phyloP scores from a whole-genome alignment of 2,113 vertebrate species.

The Gobius niger region DNA sequence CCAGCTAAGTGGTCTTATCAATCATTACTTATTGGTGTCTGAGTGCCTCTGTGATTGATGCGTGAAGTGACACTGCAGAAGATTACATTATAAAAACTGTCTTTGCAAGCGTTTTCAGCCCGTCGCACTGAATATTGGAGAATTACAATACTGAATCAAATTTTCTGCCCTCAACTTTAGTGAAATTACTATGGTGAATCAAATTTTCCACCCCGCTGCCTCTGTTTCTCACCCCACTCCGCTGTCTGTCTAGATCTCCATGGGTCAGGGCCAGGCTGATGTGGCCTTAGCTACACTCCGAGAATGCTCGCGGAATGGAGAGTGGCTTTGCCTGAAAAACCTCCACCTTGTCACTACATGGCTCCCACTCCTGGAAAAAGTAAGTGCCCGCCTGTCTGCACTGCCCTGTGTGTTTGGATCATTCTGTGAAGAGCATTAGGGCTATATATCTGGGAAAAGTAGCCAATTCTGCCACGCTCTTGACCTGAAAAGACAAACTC shows the following conservation, averaged over 20 bases:
- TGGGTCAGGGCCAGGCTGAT: slow-evolving; percentile 98
- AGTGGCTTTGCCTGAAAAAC: slow-evolving; percentile 98
- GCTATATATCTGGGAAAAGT: background rate
- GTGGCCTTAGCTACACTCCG: slow-evolving; percentile 88
- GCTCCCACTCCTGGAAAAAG: slow-evolving; percentile 94
- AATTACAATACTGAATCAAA: slow-evolving; percentile 34
- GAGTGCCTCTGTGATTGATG: slow-evolving; percentile 6
- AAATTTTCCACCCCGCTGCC: slow-evolving; percentile 34
- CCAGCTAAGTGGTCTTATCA: slow-evolving; percentile 9
- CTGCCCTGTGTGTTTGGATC: slow-evolving; percentile 1
- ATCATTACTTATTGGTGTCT: background rate
- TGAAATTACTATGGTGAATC: slow-evolving; percentile 23
- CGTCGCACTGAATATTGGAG: background rate
- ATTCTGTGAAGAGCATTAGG: background rate
- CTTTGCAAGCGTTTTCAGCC: slow-evolving; percentile 10
- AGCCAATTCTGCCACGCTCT: background rate
- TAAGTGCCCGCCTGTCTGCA: slow-evolving; percentile 49
- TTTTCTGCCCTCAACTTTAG: slow-evolving; percentile 9
- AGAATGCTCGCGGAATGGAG: slow-evolving; percentile 86
- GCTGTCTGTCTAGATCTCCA: slow-evolving; percentile 85
- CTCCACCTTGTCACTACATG: slow-evolving; percentile 94
- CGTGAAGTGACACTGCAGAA: slow-evolving; percentile 1
- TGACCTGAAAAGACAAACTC: too few species aligned
- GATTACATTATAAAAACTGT: slow-evolving; percentile 14
- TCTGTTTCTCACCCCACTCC: slow-evolving; percentile 22